Base-by-base conservation (phyloP, 2,797 vertebrate genomes). In the Pseudochromis fuscus region DNA sequence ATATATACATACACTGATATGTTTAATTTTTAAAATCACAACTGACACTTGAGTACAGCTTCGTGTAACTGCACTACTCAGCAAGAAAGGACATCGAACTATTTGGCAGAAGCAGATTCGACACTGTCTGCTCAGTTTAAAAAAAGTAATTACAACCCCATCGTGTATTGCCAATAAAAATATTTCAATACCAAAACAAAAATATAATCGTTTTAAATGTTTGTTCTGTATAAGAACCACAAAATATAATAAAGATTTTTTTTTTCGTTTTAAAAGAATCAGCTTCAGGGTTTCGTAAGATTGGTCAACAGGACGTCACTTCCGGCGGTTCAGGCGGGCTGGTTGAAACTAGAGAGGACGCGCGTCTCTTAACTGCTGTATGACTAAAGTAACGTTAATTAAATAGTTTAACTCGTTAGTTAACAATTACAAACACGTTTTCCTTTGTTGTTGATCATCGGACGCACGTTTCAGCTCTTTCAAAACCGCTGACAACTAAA, bases 251-350 rank as follows among this genome's bases (percentile, higher is more conserved):
- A n/a, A n/a, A n/a, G n/a, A n/a, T 9, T 0, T 35, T 28, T 51
- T 38, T 30, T 1, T 16, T 33, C 19, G 10, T 0, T 27, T 46
- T 4, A 30, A 18, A 60, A 71, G 82, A 90, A 92, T 87, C 83
- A 18, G 53, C 27, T 45, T n/a, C 27, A 35, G 19, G 6, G 2
- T 7, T 79, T 37, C 19, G 52, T 76, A 52, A 82, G 53, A 37
- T 77, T 31, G 0, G 35, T 85, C 68, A 74, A 61, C 67, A 25
- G 7, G 0, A 82, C 77, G 82, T 93, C 85, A 92, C 83, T 77
- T 88, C 85, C 2, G 0, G 10, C 4, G 0, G 28, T 91, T 93
- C 82, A 19, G 88, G 94, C 94, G 94, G 89, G 92, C 65, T 72
- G 53, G 4, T 84, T 79, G 49, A 90, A 88, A 57, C 7, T 33